Percentiles rank a stretch among this genome's conserved stretches.
Evolutionary conservation across 2,113 vertebrate genomes (phyloP).

Genomic region (Synchiropus splendidus): DNA sequence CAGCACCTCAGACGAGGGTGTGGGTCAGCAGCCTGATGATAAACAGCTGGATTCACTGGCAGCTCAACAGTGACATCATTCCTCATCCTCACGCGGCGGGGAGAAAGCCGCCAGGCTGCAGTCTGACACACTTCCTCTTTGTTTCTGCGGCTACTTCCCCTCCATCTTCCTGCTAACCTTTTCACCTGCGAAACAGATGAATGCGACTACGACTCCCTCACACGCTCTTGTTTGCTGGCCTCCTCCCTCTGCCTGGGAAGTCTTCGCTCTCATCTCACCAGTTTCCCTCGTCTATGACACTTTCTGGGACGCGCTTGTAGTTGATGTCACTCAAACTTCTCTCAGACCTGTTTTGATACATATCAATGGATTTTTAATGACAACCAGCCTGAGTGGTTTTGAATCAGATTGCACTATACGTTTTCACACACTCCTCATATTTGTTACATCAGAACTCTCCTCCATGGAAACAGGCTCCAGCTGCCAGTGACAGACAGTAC

Average conservation of each 20-base stretch:
- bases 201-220: not conserved
- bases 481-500: too few relatives aligned
- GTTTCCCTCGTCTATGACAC: not conserved
- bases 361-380: too few relatives aligned
- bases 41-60: conserved; percentile 24
- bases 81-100: not conserved
- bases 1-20: conserved; percentile 15
- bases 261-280: not conserved
- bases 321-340: too few relatives aligned
- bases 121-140: not conserved
- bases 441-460: too few relatives aligned
- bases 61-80: conserved; percentile 19
- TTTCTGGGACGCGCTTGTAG: too few relatives aligned
- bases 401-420: too few relatives aligned
- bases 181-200: not conserved
- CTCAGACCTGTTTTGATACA: too few relatives aligned
- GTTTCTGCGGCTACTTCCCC: not conserved
- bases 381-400: too few relatives aligned
- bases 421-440: too few relatives aligned
- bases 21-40: conserved; percentile 13
- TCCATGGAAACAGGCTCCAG: too few relatives aligned
- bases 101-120: not conserved
- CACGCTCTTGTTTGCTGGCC: not conserved
- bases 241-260: not conserved
- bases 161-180: conserved; percentile 3